These are phyloP conservation scores for Macroglossus sobrinus DNA, from an alignment of 2,113 vertebrate genomes.

Conservation along the genomic window DNA sequence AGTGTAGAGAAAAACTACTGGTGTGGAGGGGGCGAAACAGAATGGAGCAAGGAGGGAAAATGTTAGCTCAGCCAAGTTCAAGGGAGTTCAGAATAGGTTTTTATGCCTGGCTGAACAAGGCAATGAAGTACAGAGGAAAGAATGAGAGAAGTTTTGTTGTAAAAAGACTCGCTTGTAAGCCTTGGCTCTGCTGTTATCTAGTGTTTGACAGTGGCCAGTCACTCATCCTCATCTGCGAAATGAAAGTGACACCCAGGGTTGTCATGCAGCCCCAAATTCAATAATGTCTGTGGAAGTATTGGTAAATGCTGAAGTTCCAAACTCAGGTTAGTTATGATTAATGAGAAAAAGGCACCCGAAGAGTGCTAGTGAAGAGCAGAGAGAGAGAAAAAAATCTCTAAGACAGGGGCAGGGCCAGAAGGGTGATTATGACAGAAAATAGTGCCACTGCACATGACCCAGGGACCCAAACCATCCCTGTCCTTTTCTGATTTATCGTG, in stretches of 20 bases:
- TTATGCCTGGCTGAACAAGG: not conserved
- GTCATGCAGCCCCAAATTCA: not conserved
- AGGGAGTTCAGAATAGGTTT: not conserved
- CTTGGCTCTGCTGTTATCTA: not conserved
- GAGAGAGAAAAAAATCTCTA: not conserved
- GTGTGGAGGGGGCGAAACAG: not conserved
- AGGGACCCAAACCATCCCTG: not conserved
- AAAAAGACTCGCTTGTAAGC: not conserved
- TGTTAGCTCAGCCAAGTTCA: not conserved
- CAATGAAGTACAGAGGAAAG: not conserved
- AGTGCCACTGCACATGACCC: not conserved
- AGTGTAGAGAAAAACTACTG: not conserved
- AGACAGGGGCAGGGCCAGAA: not conserved
- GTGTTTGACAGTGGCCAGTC: not conserved
- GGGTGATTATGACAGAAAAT: rapidly evolving
- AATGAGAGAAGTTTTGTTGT: not conserved
- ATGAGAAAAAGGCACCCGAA: not conserved
- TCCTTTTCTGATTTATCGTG: not conserved
- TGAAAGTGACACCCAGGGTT: not conserved
- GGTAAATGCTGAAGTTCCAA: not conserved
- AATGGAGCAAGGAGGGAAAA: not conserved
- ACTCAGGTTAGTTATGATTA: not conserved
- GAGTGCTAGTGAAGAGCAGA: not conserved
- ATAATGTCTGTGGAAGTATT: not conserved
- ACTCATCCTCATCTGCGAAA: not conserved